Evolutionary conservation across 2,113 vertebrate species (phyloP).

Genomic region (Sitta europaea): DNA sequence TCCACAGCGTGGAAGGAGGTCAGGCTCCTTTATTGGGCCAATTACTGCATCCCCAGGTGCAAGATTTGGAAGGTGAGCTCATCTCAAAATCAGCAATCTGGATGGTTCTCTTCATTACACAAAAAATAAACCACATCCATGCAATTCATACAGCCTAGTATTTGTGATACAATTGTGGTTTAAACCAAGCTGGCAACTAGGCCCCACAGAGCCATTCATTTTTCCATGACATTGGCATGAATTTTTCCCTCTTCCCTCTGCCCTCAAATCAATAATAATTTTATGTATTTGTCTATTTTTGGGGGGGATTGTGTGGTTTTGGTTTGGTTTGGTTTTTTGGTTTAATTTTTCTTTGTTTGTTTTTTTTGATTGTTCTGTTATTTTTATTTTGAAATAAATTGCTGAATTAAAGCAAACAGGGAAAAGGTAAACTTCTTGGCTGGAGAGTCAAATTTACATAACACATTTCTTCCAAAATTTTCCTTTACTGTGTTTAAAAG

Average conservation of each 20-base stretch:
- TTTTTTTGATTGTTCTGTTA: background rate
- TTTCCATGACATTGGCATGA: background rate
- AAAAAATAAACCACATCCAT: background rate
- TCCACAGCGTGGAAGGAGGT: background rate
- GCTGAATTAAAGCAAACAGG: background rate
- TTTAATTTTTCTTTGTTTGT: background rate
- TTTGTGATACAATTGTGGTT: background rate
- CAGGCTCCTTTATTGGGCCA: background rate
- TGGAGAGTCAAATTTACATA: background rate
- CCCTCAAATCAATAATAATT: background rate
- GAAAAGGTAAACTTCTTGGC: background rate
- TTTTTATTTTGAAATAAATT: background rate
- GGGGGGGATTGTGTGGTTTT: background rate
- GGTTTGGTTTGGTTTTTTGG: background rate
- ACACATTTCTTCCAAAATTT: background rate
- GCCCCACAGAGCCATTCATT: rapidly evolving
- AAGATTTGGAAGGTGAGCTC: background rate
- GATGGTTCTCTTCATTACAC: background rate
- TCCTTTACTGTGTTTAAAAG: background rate
- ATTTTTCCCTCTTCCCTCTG: background rate
- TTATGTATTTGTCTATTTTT: background rate
- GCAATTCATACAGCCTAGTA: background rate
- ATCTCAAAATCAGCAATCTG: background rate
- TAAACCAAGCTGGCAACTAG: background rate
- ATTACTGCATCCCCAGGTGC: background rate